Base-by-base conservation (phyloP, 2,888 invertebrate genomes). In the Chaetogeoica ovagalla region DNA sequence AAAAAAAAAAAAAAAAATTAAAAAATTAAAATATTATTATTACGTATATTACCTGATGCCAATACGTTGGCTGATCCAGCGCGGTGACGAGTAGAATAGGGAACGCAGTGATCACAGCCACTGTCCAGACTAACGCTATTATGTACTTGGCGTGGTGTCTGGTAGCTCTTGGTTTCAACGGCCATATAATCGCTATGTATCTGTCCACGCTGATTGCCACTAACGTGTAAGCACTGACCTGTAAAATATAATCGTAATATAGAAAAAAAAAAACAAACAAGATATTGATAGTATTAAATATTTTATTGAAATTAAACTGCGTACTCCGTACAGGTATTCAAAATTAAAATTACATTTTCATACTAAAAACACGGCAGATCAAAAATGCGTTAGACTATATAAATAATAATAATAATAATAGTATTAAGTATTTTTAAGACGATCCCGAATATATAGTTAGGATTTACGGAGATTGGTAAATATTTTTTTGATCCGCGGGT, bases 181-280 rank as follows among this genome's bases (percentile, higher is more conserved):
- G 96, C 88, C 94, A 92, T 90, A 96, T 92, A 82, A 97, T 96
- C 73, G 94, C 95, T 86, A 94, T 91, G 85, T 94, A 97, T 23
- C 96, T 90, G 87, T 97, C 96, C 77, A 95, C 90, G 83, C 95
- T 95, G 85, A 97, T 95, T 59, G 95, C 95, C 52, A 97, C 91
- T 84, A 97, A 86, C 0, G 96, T 96, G 86, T 96, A 96, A 4
- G 96, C 94, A 85, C 94, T 94, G 82, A 96, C 93, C 84, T 84
- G 83, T 23, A 39, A 7, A 23, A 74, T 52, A 63, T 13, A 48
- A 48, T 48, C 13, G 1, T 48, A 15, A 48, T 11, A 11, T 13
- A 13, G 13, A 3, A 48, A 48, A 48, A 48, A 9, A 7, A 43
- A 43, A 43, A 43, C n/a, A 43, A 13, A 48, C 43, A 3, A 0